Base-by-base conservation (phyloP, 1,140 invertebrate species). In the Drosophila murphyi region DNA sequence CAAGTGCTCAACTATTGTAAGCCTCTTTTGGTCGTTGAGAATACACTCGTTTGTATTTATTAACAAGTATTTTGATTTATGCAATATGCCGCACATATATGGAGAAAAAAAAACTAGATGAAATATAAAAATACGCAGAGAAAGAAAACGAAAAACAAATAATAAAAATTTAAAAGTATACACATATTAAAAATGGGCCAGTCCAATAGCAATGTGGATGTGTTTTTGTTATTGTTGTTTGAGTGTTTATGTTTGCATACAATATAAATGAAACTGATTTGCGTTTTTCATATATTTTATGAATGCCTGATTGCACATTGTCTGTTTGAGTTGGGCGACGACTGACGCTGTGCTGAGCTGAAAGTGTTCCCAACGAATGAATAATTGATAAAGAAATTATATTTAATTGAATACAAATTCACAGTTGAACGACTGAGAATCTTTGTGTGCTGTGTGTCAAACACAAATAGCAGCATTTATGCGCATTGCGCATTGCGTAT, bases 381-480 rank as follows among this genome's bases (percentile, higher is more conserved):
- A 76, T 76, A 76, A 76, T 76, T 76, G 74, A 72, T 62, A 76
- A 76, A 76, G 74, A 76, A 76, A 76, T 76, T 72, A 73, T 76
- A 72, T 72, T 76, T 72, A 76, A 76, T 76, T 76, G 74, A 76
- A 76, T 73, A 73, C 74, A 76, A 76, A 76, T 72, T 76, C 50
- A 76, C 74, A 76, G 74, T 67, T 72, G 69, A 76, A 67, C 41
- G 62, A 55, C 35, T 56, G 39, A n/a, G 39, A 3, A n/a, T 43
- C 10, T 1, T 4, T n/a, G 10, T 43, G 39, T 43, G 39, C 20
- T 52, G 10, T 61, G 32, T 59, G 8, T 8, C 67, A 61, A 39
- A 37, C 37, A 29, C 41, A 63, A 35, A 59, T 51, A 52, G 5
- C 12, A 12, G 7, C 37, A 20, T 20, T 20, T 34, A 51, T 39